Evolutionary conservation across 1,140 invertebrate species (phyloP), one percentile per base, ranked within the genome.

Genomic region (Lerema accius): DNA sequence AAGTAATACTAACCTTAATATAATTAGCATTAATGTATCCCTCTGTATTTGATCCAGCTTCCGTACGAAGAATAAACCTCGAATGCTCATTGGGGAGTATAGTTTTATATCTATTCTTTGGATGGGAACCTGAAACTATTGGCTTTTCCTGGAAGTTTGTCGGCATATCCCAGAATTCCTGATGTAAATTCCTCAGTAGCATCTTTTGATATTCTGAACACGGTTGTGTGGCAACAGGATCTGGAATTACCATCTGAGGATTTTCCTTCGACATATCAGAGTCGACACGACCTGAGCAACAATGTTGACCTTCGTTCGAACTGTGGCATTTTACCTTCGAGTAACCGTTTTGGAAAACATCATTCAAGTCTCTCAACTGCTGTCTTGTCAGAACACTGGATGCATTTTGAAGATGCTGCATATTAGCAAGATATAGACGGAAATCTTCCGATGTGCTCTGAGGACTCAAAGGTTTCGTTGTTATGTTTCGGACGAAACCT

Each of bases 141-240:
- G 96, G 94, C 77, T 96, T 96, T 69, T 98, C 96, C 58, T 97
- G 96, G 68, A 96, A 94, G 86, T 98, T 98, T 19, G 96, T 93
- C 0, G 97, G 97, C 66, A 98, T 95, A 85, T 98, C 96, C 96
- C 97, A 98, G 84, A 98, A 98, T 81, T 98, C 97, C 73, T 96
- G 94, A 79, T 98, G 96, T 13, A 98, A 81, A 75, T 94, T 95
- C 16, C 94, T 92, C 48, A 98, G 91, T 67, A 97, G 93, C 40
- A 92, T 91, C 63, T 96, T 93, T 71, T 96, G 92, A 63, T 93
- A 92, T 59, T 91, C 88, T 0, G 82, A 84, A 51, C 86, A 89
- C 0, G 86, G 85, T 55, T 83, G 85, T 0, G 82, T 72, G 0
- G 69, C 14, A 0, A 74, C 78, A 0, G 77, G 77, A 5, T 91